Base-by-base conservation (phyloP, 1,140 invertebrate species). In the Acromyrmex charruanus region DNA sequence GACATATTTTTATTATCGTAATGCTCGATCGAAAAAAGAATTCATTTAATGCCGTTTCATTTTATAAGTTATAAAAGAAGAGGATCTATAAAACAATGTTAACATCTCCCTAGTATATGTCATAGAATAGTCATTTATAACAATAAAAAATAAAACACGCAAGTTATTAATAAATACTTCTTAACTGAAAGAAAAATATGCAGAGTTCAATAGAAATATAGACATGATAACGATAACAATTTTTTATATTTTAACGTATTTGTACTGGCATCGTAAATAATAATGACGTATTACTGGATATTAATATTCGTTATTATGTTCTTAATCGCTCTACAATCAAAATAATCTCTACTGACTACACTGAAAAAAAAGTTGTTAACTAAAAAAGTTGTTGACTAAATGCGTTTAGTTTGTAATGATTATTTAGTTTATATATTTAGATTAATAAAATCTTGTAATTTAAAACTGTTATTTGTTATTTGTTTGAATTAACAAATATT, bases 181-280 rank as follows among this genome's bases (percentile, higher is more conserved):
- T 35, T 35, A 6, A 35, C 6, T 68, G 44, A 53, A 14, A 10
- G 2, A 55, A 2, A 55, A 49, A 21, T 14, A 25, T 25, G 1
- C 25, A 25, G 25, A 2, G 12, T 14, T 66, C 28, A 21, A 53
- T 21, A 39, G 58, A 77, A 14, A 21, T 77, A 7, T 21, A 55
- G n/a, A 75, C 25, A 9, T 66, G 59, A n/a, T 3, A 79, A 18
- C 39, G 25, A 68, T 68, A 79, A 79, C 12, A 16, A 59, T 44
- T 53, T 51, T 65, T 44, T 63, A 21, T 14, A 39, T 39, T 21
- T 77, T 77, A 31, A 77, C 9, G 10, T 21, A 3, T 77, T 35
- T 6, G 16, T 77, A 25, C 3, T 77, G 9, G 6, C 35, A 10
- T 3, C n/a, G 6, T 58, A 58, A 75, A 59, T 75, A 74, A 44